Percentiles rank a stretch among this genome's conserved stretches.
phyloP scores from a whole-genome alignment of 1,140 invertebrate genomes.

The Drosophila pseudoobscura region DNA sequence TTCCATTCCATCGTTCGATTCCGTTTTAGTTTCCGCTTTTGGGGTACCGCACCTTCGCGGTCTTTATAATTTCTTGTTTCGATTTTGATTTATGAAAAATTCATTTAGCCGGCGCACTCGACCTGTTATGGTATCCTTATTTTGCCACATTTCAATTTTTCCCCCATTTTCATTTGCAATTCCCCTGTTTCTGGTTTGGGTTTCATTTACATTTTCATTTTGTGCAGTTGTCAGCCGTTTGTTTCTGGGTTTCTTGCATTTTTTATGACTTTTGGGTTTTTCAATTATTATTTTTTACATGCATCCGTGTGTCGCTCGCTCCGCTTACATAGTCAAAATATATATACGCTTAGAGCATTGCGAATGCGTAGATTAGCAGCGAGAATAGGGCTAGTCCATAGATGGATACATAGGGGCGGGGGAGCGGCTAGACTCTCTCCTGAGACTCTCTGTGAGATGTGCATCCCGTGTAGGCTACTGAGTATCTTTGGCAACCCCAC shows the following conservation, averaged over 20 bases:
- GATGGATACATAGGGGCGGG: too few species aligned
- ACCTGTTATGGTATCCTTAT: neutral
- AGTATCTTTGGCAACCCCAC: too few species aligned
- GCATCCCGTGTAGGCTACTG: too few species aligned
- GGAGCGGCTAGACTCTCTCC: too few species aligned
- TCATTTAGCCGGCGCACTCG: conserved; percentile 39
- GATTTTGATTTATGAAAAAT: conserved; percentile 59
- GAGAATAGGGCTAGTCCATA: too few species aligned
- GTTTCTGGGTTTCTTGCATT: conserved; percentile 31
- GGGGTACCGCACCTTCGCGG: too few species aligned
- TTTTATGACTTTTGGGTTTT: conserved; percentile 45
- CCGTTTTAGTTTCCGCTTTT: neutral
- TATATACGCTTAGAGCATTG: too few species aligned
- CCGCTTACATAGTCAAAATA: too few species aligned
- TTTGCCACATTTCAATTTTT: neutral
- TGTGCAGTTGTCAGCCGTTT: conserved; percentile 52
- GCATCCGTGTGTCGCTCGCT: conserved; percentile 41
- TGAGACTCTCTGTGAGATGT: too few species aligned
- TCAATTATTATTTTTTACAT: conserved; percentile 46
- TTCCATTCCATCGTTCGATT: neutral
- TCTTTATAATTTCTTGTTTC: neutral
- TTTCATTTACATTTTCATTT: conserved; percentile 18
- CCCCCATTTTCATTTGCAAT: neutral
- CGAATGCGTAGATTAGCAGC: too few species aligned
- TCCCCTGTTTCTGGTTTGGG: neutral